Percentiles rank a stretch among this genome's conserved stretches.
These are phyloP conservation scores for Trichogramma dendrolimi DNA, from an alignment of 2,888 invertebrate genomes.

Conservation along the genomic window DNA sequence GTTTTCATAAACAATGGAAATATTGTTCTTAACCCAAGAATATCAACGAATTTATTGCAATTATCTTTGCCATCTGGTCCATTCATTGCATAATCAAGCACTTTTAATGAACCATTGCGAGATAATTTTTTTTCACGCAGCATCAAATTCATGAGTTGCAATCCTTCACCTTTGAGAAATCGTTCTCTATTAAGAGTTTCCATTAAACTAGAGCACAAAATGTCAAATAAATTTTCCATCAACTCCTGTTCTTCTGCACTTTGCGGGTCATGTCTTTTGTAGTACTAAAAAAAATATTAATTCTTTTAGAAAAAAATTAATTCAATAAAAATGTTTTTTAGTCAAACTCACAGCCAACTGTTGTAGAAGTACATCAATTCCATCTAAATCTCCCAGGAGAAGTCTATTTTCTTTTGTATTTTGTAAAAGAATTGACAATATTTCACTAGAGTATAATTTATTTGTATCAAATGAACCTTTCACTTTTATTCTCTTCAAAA, in stretches of 20 bases:
- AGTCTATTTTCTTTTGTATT: constrained; percentile 78
- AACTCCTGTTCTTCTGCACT: constrained; percentile 92
- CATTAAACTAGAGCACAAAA: constrained; percentile 90
- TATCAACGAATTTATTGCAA: constrained; percentile 97
- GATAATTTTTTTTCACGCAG: constrained; percentile 95
- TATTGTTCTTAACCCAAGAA: constrained; percentile 89
- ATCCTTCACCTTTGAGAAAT: constrained; percentile 93
- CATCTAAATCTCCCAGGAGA: constrained; percentile 85
- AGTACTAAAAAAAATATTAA: constrained; percentile 59
- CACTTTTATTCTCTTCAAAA: constrained; percentile 81
- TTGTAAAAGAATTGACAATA: constrained; percentile 91
- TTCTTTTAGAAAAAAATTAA: not conserved
- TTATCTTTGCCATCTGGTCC: constrained; percentile 91
- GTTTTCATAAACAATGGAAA: constrained; percentile 99
- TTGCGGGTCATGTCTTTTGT: constrained; percentile 89
- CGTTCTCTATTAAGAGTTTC: constrained; percentile 80
- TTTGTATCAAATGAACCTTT: constrained; percentile 92
- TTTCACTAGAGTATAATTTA: constrained; percentile 93
- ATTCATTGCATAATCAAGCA: constrained; percentile 94
- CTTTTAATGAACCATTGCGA: constrained; percentile 89
- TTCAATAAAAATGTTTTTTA: constrained; percentile 7
- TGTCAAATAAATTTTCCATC: constrained; percentile 98
- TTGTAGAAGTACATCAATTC: constrained; percentile 92
- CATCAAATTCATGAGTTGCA: constrained; percentile 99
- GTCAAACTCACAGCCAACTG: constrained; percentile 72